phyloP scores from a whole-genome alignment of 2,113 vertebrate species.

The Epinephelus moara region DNA sequence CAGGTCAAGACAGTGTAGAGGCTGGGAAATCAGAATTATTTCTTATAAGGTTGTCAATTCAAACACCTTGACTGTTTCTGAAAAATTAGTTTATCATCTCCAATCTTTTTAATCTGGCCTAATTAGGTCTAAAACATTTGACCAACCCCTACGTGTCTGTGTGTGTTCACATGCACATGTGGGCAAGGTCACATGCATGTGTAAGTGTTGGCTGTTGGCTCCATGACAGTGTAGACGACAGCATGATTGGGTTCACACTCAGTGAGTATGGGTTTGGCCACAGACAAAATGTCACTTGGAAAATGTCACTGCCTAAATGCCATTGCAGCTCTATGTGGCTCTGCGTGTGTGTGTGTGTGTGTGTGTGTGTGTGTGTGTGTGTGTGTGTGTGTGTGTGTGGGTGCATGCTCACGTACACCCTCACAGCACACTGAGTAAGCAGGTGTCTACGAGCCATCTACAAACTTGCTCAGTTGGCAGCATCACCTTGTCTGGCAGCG shows the following conservation, averaged over 20 bases:
- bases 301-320: constrained; percentile 83
- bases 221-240: constrained; percentile 44
- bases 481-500: constrained; percentile 23
- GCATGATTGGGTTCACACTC: constrained; percentile 64
- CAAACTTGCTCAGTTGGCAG: constrained; percentile 46
- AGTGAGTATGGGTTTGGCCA: constrained; percentile 67
- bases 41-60: neutral
- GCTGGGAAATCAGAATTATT: neutral
- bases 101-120: neutral
- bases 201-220: constrained; percentile 27
- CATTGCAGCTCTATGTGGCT: constrained; percentile 55
- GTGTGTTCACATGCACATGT: neutral
- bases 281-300: constrained; percentile 81
- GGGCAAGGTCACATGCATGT: neutral
- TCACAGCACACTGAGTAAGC: constrained; percentile 1
- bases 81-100: neutral
- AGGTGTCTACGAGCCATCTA: constrained; percentile 33
- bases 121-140: neutral
- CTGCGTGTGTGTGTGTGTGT: neutral
- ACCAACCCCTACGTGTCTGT: neutral
- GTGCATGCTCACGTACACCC: neutral
- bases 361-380: neutral
- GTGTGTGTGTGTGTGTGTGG: constrained; percentile 1
- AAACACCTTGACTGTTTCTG: neutral
- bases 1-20: neutral